Percentiles rank a stretch among this genome's conserved stretches.
Conservation (phyloP, 1,140 invertebrate species). For the Macrobrachium rosenbergii region DNA sequence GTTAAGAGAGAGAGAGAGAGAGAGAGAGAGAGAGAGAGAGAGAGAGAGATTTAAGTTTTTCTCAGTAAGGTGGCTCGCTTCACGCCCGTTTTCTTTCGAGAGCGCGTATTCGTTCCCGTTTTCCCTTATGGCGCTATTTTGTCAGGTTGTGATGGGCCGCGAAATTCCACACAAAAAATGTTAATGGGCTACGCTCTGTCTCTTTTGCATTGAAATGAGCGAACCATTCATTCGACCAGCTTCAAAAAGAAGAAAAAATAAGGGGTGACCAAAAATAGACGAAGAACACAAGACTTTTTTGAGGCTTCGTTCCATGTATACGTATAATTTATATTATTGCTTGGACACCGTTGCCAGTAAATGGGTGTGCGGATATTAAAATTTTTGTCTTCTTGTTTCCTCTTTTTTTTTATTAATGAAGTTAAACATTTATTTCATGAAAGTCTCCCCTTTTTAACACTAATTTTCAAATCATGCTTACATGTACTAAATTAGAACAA, state of each 20-base stretch:
- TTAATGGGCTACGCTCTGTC: background rate
- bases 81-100: background rate
- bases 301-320: too few relatives aligned
- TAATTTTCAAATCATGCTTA: too few relatives aligned
- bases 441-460: too few relatives aligned
- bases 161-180: background rate
- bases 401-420: too few relatives aligned
- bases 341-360: too few relatives aligned
- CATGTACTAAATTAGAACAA: too few relatives aligned
- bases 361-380: too few relatives aligned
- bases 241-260: background rate
- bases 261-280: background rate
- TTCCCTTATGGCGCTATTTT: background rate
- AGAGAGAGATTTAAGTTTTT: background rate
- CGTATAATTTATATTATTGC: too few relatives aligned
- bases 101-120: background rate
- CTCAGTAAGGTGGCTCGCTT: background rate
- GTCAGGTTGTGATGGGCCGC: constrained; percentile 4
- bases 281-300: too few relatives aligned
- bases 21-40: background rate
- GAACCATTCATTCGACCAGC: background rate
- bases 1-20: constrained; percentile 29
- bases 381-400: too few relatives aligned
- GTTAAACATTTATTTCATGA: too few relatives aligned
- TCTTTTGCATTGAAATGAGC: background rate